Evolutionary conservation across 2,888 invertebrate species (phyloP).

Genomic region (Cheilosia impressa): DNA sequence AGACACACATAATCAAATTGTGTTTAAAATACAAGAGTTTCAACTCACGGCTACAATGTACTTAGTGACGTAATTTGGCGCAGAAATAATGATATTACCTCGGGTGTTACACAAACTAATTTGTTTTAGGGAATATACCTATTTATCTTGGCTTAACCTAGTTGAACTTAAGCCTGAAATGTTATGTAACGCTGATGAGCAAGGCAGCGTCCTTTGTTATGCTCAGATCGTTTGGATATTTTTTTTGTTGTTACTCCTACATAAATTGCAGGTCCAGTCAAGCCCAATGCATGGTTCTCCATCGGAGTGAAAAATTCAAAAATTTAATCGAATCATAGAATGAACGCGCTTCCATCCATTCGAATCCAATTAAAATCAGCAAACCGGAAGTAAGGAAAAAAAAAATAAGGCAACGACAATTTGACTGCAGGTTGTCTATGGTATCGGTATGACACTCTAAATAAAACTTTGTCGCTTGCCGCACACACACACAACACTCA

Average conservation of each 20-base stretch:
- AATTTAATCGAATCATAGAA: slow-evolving; percentile 45
- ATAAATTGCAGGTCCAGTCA: slow-evolving; percentile 33
- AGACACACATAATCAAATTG: slow-evolving; percentile 25
- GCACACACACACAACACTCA: background rate
- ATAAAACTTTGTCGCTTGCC: slow-evolving; percentile 39
- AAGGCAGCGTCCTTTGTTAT: background rate
- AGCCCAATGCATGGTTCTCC: slow-evolving; percentile 27
- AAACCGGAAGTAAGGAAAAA: slow-evolving; percentile 39
- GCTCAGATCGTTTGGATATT: background rate
- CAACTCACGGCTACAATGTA: background rate
- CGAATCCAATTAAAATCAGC: slow-evolving; percentile 59
- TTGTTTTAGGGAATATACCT: background rate
- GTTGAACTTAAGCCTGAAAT: slow-evolving; percentile 4
- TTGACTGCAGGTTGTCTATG: slow-evolving; percentile 2
- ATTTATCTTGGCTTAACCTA: slow-evolving; percentile 11
- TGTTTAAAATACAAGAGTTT: slow-evolving; percentile 18
- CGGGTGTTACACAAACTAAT: background rate
- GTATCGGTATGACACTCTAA: slow-evolving; percentile 29
- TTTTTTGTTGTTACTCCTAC: too few species aligned
- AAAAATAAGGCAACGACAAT: slow-evolving; percentile 28
- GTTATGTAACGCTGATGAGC: slow-evolving; percentile 3
- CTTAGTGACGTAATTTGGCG: background rate
- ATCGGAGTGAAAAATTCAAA: slow-evolving; percentile 48
- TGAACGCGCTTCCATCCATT: slow-evolving; percentile 36
- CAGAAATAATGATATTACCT: background rate